Conservation (phyloP, 2,888 invertebrate genomes). For the Chrysina gloriosa region DNA sequence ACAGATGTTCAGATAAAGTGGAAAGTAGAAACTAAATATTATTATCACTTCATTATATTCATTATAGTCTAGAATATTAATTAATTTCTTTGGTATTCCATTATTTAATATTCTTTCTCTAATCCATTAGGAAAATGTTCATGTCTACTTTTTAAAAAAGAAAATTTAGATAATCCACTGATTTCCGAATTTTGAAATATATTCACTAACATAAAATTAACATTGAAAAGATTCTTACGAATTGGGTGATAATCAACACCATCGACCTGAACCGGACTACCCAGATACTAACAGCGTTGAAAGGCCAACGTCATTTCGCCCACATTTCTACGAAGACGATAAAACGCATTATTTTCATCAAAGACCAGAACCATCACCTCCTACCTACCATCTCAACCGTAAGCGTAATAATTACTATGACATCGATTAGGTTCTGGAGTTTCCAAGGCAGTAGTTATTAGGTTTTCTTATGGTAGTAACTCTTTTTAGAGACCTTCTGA, state of each 20-base stretch:
- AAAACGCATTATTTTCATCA: conserved; percentile 49
- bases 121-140: too few relatives aligned
- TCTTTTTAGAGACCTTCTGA: too few relatives aligned
- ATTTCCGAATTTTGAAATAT: neutral
- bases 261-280: conserved; percentile 59
- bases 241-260: conserved; percentile 61
- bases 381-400: conserved; percentile 47
- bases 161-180: neutral
- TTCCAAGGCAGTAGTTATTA: too few relatives aligned
- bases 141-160: too few relatives aligned
- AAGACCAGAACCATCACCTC: conserved; percentile 17
- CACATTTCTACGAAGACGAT: conserved; percentile 51
- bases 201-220: conserved; percentile 5
- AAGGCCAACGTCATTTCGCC: conserved; percentile 57
- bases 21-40: too few relatives aligned
- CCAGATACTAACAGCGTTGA: conserved; percentile 62
- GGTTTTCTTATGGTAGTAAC: too few relatives aligned
- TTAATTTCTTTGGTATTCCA: too few relatives aligned
- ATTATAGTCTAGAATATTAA: too few relatives aligned
- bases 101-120: too few relatives aligned
- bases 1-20: too few relatives aligned
- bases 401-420: conserved; percentile 48
- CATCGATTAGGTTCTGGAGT: conserved; percentile 1
- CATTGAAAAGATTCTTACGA: conserved; percentile 60
- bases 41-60: too few relatives aligned